These are phyloP conservation scores for Arothron firmamentum DNA, from an alignment of 2,113 vertebrate species.

Conservation along the genomic window DNA sequence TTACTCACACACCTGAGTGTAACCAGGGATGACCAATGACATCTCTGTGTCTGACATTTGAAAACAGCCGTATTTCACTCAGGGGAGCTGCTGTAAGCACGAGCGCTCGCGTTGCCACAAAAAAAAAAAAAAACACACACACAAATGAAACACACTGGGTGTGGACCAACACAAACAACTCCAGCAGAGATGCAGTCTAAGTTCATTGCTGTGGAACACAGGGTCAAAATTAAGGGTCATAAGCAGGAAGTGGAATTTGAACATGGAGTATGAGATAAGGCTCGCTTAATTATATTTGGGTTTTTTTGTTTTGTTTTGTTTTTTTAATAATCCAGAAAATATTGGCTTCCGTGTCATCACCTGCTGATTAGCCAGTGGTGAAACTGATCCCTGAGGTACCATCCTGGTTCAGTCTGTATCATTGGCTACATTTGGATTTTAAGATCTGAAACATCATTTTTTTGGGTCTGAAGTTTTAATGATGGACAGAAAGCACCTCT, in stretches of 20 bases:
- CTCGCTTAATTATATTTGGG: conserved; percentile 45
- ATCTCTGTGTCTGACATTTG: conserved; percentile 51
- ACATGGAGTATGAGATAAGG: conserved; percentile 36
- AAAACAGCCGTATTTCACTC: conserved; percentile 47
- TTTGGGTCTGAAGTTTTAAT: too few species aligned
- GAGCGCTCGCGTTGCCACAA: not conserved
- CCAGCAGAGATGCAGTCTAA: conserved; percentile 56
- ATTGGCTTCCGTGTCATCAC: conserved; percentile 56
- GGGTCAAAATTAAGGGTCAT: conserved; percentile 53
- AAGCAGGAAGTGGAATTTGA: conserved; percentile 1
- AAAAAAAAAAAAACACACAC: too few species aligned
- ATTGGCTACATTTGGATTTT: conserved; percentile 46
- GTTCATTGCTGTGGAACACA: conserved; percentile 66
- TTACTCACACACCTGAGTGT: conserved; percentile 26
- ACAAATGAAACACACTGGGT: not conserved
- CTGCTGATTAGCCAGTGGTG: conserved; percentile 57
- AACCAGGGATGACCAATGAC: conserved; percentile 30
- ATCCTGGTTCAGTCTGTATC: conserved; percentile 44
- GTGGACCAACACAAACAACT: conserved; percentile 52
- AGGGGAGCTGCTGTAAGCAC: conserved; percentile 42
- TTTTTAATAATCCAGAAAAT: conserved; percentile 47
- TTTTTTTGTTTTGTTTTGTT: conserved; percentile 41
- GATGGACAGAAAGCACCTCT: not conserved
- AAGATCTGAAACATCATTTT: conserved; percentile 11
- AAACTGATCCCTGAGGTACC: conserved; percentile 51